Evolutionary conservation across 2,113 vertebrate genomes (phyloP), one percentile per base, ranked within the genome.

Genomic region (Patagioenas fasciata): DNA sequence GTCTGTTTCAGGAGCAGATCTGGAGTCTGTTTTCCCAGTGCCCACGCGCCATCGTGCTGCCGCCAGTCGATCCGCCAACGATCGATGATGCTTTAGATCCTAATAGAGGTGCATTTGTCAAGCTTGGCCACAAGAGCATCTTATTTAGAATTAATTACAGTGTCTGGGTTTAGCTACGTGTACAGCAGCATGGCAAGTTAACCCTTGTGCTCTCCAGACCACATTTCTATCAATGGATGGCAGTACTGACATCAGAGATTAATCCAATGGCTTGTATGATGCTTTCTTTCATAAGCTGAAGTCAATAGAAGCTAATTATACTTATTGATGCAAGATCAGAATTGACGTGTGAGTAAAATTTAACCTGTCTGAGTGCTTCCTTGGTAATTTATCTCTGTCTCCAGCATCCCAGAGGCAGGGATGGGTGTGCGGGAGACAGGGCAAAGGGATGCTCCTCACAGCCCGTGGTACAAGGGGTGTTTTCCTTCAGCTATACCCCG

Each of bases 71-170:
- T 54, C 32, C 80, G 73, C 50, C 58, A 67, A 7, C 23, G 9
- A 42, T 40, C 50, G 18, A 5, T 31, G 48, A 57, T 42, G 36
- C n/a, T 89, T 86, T 75, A 40, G 15, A 50, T 18, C 64, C 86
- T 85, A 89, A 93, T 42, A 40, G 61, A n/a, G 58, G 56, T 85
- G 95, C 75, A 74, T 89, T 83, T 85, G 77, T 85, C 85, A 80
- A 80, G 85, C 23, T 12, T 83, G 40, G 32, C 51, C 65, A 36
- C 54, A 66, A 57, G 50, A 73, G 24, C 13, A 1, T 82, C 67
- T 91, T 56, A n/a, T 16, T 92, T 82, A 70, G 74, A 91, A 34
- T 60, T 66, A 91, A 88, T 89, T 82, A 47, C 24, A 57, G 34
- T 19, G 15, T 50, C 77, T 90, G 80, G 29, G 32, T 80, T 90